Conservation (phyloP, 2,888 invertebrate species). For the Harpalus rufipes region DNA sequence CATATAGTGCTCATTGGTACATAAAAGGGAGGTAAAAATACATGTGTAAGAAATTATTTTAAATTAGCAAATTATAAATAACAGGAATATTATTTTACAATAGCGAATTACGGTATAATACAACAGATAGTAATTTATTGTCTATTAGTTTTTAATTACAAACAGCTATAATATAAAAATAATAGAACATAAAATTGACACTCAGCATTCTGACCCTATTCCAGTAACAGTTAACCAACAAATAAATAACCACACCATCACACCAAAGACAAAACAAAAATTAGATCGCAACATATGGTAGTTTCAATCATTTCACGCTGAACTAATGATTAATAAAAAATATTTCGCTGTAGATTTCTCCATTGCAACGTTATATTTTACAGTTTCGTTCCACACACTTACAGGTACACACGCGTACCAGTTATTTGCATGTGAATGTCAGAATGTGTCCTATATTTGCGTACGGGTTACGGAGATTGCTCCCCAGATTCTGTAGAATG, state of each 20-base stretch:
- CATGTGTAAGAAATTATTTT: too few species aligned
- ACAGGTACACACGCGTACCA: not conserved
- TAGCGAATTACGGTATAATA: too few species aligned
- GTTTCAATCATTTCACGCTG: slow-evolving; percentile 8
- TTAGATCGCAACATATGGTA: slow-evolving; percentile 24
- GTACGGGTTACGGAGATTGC: not conserved
- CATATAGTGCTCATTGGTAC: too few species aligned
- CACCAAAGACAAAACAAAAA: not conserved
- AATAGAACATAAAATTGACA: too few species aligned
- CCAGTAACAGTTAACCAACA: slow-evolving; percentile 11
- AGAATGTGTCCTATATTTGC: slow-evolving; percentile 26
- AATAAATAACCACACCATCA: not conserved
- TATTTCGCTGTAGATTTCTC: slow-evolving; percentile 20
- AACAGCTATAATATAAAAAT: too few species aligned
- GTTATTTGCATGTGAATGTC: slow-evolving; percentile 6
- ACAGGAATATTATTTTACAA: too few species aligned
- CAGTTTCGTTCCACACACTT: slow-evolving; percentile 14
- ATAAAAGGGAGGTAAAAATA: too few species aligned
- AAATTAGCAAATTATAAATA: too few species aligned
- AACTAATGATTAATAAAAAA: not conserved
- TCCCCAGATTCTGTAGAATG: not conserved
- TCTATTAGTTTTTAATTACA: too few species aligned
- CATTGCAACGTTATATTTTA: slow-evolving; percentile 33
- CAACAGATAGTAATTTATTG: too few species aligned
- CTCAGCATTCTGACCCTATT: not conserved